A percentile compares a stretch with the other conserved stretches of the same genome.
Conservation (phyloP, 2,888 invertebrate genomes). For the Zygaena filipendulae region DNA sequence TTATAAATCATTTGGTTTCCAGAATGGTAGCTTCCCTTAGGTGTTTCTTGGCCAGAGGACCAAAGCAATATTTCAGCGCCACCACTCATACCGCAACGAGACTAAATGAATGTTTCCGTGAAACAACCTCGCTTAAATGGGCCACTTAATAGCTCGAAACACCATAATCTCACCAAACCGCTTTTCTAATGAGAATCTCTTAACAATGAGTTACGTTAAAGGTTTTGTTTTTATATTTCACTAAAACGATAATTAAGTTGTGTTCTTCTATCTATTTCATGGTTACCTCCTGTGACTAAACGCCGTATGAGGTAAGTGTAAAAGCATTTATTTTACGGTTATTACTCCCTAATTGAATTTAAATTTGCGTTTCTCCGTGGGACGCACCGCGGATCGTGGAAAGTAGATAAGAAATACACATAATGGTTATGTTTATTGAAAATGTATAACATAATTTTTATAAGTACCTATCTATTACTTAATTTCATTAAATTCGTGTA, state of each 20-base stretch:
- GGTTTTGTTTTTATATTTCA: conserved; percentile 27
- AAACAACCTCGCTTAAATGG: no score
- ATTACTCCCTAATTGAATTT: conserved; percentile 39
- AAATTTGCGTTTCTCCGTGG: conserved; percentile 45
- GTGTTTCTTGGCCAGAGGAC: no score
- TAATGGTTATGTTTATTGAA: no score
- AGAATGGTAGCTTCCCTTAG: no score
- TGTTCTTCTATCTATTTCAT: conserved; percentile 2
- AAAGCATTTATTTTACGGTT: conserved; percentile 24
- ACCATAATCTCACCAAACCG: conserved; percentile 12
- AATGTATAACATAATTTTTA: no score
- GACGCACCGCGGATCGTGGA: conserved; percentile 39
- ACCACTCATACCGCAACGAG: no score
- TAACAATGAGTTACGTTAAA: conserved; percentile 31
- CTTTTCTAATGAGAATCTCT: conserved; percentile 27
- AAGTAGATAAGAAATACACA: conserved; percentile 36
- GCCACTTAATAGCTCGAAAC: conserved; percentile 1
- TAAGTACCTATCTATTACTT: no score
- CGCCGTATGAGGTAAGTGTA: not conserved
- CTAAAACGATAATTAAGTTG: conserved; percentile 34
- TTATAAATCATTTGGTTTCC: no score
- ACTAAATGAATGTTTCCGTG: no score
- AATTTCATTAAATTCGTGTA: no score
- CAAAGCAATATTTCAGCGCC: not conserved
- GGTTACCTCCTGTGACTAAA: not conserved